Evolutionary conservation across 2,113 vertebrate species (phyloP).

Genomic region (Ginglymostoma cirratum): DNA sequence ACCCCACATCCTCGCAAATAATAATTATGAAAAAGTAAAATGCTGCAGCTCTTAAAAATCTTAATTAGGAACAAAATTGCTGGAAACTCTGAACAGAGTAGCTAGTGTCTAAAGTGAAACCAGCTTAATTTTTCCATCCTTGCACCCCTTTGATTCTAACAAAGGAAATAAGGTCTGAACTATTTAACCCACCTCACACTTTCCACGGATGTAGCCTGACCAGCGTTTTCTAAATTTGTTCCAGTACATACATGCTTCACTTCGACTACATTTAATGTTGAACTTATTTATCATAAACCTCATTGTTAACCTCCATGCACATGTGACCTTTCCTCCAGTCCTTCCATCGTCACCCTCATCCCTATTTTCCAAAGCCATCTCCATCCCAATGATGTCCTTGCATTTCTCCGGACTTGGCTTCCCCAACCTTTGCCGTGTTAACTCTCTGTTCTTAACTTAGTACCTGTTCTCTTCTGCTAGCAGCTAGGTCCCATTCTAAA

Average conservation of each 20-base stretch:
- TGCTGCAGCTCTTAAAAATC: not conserved
- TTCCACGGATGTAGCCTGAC: not conserved
- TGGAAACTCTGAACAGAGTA: not conserved
- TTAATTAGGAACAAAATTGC: not conserved
- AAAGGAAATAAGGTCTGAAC: not conserved
- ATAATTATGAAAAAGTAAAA: not conserved
- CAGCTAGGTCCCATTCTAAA: too few species aligned
- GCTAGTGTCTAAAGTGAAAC: not conserved
- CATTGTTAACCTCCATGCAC: too few species aligned
- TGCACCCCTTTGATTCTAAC: not conserved
- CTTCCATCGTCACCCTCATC: too few species aligned
- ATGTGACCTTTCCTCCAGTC: too few species aligned
- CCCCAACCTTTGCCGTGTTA: too few species aligned
- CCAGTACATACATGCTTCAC: not conserved
- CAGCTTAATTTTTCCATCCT: not conserved
- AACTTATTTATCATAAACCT: too few species aligned
- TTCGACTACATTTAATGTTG: too few species aligned
- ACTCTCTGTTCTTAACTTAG: too few species aligned
- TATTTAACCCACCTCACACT: not conserved
- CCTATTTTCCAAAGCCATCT: too few species aligned
- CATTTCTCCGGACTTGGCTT: too few species aligned
- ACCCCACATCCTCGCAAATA: not conserved
- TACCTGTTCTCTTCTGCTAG: too few species aligned
- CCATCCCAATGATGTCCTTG: too few species aligned
- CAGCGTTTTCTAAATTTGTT: not conserved